Base-by-base conservation (phyloP, 1,140 invertebrate genomes). In the Cepaea nemoralis region DNA sequence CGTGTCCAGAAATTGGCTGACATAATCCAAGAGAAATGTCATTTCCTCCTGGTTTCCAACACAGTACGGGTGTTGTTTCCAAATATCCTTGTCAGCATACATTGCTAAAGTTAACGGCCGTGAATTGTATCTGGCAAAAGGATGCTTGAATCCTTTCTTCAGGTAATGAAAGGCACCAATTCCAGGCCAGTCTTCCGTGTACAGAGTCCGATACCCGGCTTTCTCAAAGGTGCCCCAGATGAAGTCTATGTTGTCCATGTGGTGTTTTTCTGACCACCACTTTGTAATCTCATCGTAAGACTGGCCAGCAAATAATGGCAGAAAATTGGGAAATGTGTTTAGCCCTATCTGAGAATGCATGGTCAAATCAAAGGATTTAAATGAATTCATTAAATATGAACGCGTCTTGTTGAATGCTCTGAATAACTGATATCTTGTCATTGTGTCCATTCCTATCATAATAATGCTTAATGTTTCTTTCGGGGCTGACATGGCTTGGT, bases 401-500 rank as follows among this genome's bases (percentile, higher is more conserved):
- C 27, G 27, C 6, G 70, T 73, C 42, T 45, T 73, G 70, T 12
- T 1, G 14, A 73, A 14, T 3, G 16, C n/a, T 27, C 70, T 5
- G 12, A 73, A 31, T 1, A 73, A 24, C 70, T 42, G 70, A 71
- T 73, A 14, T 19, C 70, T 33, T 27, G 70, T 8, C 14, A 73
- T 1, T 27, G 31, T 35, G 69, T 71, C 69, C 40, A 73, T 37
- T 2, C 37, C 39, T 1, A 73, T 6, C 70, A 40, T 27, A 39
- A 73, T 48, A 1, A 73, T 45, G 27, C 45, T 73, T 39, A 73
- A 39, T n/a, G 70, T 73, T 40, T 73, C 70, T 39, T 42, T 40
- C 19, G 70, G 70, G 5, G 10, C 42, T 37, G 42, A 40, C 39
- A 42, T 39, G 31, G 24, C 39, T 48, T 27, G 6, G 12, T 6